phyloP scores from a whole-genome alignment of 2,888 invertebrate genomes.

The Caenorhabditis sp. region DNA sequence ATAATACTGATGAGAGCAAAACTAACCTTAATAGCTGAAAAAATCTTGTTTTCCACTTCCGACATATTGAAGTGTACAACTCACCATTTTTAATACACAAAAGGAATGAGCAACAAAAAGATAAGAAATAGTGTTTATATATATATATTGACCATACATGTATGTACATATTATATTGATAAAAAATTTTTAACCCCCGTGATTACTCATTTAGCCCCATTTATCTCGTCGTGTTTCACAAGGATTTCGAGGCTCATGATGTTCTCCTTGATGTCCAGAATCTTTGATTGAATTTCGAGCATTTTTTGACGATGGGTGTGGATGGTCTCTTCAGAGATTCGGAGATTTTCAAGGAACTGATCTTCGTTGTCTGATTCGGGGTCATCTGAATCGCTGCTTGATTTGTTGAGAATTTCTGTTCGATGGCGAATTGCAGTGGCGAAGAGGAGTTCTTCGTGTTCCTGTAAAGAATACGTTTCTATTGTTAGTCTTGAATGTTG shows the following conservation, averaged over 20 bases:
- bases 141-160: no score
- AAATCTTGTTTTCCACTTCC: no score
- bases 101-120: no score
- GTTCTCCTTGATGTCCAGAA: constrained; percentile 35
- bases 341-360: not conserved
- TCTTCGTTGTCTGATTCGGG: not conserved
- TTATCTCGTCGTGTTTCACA: not conserved
- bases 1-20: no score
- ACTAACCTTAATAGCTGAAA: no score
- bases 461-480: not conserved
- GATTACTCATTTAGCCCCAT: no score
- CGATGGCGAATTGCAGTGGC: not conserved
- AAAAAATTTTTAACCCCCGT: no score
- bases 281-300: constrained; percentile 30
- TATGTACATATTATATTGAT: no score
- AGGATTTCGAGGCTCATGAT: constrained; percentile 9
- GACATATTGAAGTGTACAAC: no score
- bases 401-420: not conserved
- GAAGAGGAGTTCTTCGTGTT: constrained; percentile 1
- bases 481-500: no score
- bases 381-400: not conserved
- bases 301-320: constrained; percentile 35
- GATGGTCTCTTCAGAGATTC: not conserved
- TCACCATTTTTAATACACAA: no score
- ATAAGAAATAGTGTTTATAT: no score